A percentile compares a stretch with the other conserved stretches of the same genome.
These are phyloP conservation scores for Nesometra sesokonis DNA, from an alignment of 35 echinoderm and acorn worm genomes.

Conservation along the genomic window DNA sequence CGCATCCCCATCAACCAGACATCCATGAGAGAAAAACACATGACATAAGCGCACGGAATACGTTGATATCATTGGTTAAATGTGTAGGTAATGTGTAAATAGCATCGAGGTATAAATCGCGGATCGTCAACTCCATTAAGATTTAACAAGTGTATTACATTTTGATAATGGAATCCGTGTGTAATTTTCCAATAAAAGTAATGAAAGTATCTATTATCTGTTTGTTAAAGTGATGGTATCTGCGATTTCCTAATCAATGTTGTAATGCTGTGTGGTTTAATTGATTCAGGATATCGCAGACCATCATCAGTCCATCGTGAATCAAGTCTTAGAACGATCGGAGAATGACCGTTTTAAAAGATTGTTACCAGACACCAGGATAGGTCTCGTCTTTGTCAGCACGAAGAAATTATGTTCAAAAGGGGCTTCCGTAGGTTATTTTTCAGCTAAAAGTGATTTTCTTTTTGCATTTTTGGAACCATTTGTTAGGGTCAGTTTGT, in stretches of 20 bases:
- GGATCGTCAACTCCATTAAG: background rate
- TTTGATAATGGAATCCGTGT: background rate
- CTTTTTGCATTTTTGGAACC: too few species aligned
- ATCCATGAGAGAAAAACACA: background rate
- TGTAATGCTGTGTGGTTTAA: too few species aligned
- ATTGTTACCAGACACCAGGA: too few species aligned
- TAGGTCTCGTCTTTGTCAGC: too few species aligned
- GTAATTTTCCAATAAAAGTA: background rate
- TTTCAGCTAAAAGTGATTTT: too few species aligned
- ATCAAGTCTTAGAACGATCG: too few species aligned
- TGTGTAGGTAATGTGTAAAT: background rate
- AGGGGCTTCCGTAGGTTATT: too few species aligned
- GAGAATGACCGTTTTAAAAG: too few species aligned
- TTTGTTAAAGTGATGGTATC: background rate
- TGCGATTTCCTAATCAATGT: background rate
- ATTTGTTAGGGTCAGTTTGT: too few species aligned
- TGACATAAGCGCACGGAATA: background rate
- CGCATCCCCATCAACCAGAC: background rate
- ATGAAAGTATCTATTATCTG: background rate
- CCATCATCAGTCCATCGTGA: too few species aligned
- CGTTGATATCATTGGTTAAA: background rate
- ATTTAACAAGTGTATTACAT: background rate
- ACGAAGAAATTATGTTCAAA: too few species aligned
- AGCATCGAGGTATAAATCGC: background rate
- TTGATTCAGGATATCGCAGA: too few species aligned